Conservation (phyloP, 53 echinoderm and acorn worm genomes). For the Hippasteria phrygiana region DNA sequence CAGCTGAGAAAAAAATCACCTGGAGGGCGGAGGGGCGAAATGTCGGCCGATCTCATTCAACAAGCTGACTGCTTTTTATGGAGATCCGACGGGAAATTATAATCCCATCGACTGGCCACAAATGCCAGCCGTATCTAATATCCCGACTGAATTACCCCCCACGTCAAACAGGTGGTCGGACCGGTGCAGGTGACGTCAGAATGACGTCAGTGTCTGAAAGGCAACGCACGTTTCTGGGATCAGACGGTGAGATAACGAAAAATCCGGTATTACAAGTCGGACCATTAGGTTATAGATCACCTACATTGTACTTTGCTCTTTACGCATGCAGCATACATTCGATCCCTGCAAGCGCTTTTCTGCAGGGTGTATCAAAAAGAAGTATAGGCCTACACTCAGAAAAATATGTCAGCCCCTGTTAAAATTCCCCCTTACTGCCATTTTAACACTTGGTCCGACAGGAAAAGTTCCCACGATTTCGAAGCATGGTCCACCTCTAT, state of each 20-base stretch:
- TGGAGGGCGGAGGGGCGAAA: not conserved
- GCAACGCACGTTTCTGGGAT: conserved; percentile 6
- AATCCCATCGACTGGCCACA: conserved; percentile 12
- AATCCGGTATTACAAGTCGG: conserved; percentile 13
- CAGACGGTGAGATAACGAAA: not conserved
- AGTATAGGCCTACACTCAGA: no score
- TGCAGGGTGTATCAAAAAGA: no score
- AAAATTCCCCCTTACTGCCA: no score
- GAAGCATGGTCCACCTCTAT: no score
- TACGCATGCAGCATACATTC: no score
- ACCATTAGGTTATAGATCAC: conserved; percentile 26
- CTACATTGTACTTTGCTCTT: no score
- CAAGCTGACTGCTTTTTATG: not conserved
- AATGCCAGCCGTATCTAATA: conserved; percentile 55
- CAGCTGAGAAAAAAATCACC: not conserved
- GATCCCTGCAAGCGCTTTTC: no score
- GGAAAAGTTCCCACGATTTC: no score
- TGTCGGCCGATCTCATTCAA: conserved; percentile 16
- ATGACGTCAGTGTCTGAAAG: conserved; percentile 48
- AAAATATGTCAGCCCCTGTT: no score
- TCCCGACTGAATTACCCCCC: conserved; percentile 48
- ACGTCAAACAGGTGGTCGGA: conserved; percentile 58
- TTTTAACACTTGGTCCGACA: no score
- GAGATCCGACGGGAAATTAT: conserved; percentile 21
- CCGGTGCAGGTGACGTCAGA: conserved; percentile 43